Percentiles rank a stretch among this genome's conserved stretches.
phyloP scores from a whole-genome alignment of 2,797 vertebrate genomes.

The Eulemur albifrons region DNA sequence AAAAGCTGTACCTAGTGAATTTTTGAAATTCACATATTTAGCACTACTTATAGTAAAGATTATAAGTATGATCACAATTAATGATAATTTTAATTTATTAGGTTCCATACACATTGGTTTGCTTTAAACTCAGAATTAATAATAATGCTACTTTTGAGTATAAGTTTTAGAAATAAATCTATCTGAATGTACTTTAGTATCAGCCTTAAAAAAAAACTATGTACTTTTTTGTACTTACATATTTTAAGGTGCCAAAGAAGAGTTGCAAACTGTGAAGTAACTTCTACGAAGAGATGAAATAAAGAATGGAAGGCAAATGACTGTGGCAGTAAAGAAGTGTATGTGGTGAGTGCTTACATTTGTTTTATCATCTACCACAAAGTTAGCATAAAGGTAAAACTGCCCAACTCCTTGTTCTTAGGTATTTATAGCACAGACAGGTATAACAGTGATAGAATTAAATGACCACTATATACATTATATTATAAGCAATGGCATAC shows the following conservation, averaged over 20 bases:
- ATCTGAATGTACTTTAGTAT: slow-evolving; percentile 68
- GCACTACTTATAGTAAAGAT: neutral
- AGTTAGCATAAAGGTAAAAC: slow-evolving; percentile 70
- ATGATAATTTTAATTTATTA: slow-evolving; percentile 31
- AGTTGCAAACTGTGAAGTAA: slow-evolving; percentile 91
- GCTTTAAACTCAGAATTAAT: slow-evolving; percentile 31
- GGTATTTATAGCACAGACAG: slow-evolving; percentile 40
- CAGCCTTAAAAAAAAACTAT: slow-evolving; percentile 67
- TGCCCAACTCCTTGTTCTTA: slow-evolving; percentile 54
- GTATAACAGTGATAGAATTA: slow-evolving; percentile 53
- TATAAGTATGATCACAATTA: neutral
- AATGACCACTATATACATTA: slow-evolving; percentile 43
- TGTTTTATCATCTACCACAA: slow-evolving; percentile 69
- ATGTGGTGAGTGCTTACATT: slow-evolving; percentile 88
- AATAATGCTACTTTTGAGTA: neutral
- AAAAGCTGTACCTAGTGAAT: neutral
- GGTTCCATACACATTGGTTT: neutral
- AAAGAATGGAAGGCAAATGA: slow-evolving; percentile 84
- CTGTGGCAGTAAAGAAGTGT: slow-evolving; percentile 85
- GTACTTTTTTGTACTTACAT: slow-evolving; percentile 77
- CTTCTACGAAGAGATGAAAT: slow-evolving; percentile 89
- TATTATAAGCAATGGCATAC: slow-evolving; percentile 64
- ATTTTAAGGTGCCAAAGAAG: slow-evolving; percentile 88
- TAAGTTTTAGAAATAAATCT: slow-evolving; percentile 57
- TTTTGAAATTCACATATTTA: slow-evolving; percentile 26